Percentiles rank a stretch among this genome's conserved stretches.
Evolutionary conservation across 2,113 vertebrate genomes (phyloP).

Genomic region (Lamprotornis superbus): DNA sequence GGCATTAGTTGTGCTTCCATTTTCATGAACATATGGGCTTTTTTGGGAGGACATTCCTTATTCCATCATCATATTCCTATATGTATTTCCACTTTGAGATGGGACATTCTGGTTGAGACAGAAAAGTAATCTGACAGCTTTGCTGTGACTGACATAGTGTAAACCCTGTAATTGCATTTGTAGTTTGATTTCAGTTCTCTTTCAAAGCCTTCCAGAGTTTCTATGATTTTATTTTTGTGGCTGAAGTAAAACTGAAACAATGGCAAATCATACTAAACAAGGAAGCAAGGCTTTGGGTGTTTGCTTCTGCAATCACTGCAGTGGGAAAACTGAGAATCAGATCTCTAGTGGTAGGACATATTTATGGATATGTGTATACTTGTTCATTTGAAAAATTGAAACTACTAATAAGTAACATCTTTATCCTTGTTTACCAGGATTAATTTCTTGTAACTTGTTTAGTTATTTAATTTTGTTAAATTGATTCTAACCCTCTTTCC

Average conservation of each 20-base stretch:
- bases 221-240: neutral
- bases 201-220: neutral
- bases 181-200: neutral
- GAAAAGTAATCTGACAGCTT: neutral
- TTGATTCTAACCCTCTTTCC: neutral
- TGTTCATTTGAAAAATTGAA: neutral
- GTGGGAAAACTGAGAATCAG: neutral
- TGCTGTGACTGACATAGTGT: neutral
- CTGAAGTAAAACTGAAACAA: neutral
- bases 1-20: neutral
- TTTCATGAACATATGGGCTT: neutral
- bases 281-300: neutral
- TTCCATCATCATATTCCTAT: neutral
- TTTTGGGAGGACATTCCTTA: neutral
- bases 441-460: neutral
- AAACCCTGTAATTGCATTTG: neutral
- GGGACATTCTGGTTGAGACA: neutral
- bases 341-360: neutral
- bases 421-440: neutral
- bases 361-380: neutral
- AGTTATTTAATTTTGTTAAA: neutral
- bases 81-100: neutral
- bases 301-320: neutral
- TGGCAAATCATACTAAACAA: neutral
- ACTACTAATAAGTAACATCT: neutral